These are phyloP conservation scores for Loriculus beryllinus DNA, from an alignment of 2,797 vertebrate species.

Conservation along the genomic window DNA sequence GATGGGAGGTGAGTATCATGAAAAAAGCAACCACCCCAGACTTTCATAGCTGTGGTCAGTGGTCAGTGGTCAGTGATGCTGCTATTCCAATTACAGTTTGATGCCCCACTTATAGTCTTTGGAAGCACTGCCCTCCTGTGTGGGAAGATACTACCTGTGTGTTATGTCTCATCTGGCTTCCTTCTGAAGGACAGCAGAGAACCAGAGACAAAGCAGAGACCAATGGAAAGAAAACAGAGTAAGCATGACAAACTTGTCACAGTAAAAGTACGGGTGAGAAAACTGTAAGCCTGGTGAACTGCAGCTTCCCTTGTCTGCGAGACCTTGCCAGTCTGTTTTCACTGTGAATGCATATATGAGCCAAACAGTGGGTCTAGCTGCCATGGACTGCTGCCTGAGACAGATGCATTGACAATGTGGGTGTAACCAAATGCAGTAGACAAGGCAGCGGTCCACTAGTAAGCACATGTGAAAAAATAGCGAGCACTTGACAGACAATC, in stretches of 20 bases:
- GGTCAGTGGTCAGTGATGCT: no score
- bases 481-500: not conserved
- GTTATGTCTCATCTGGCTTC: not conserved
- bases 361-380: not conserved
- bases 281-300: not conserved
- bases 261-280: not conserved
- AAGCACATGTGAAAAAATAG: not conserved
- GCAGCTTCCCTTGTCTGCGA: not conserved
- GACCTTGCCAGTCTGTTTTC: not conserved
- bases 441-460: not conserved
- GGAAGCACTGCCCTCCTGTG: not conserved
- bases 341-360: not conserved
- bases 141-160: not conserved
- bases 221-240: not conserved
- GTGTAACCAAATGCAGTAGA: not conserved
- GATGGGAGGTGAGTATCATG: not conserved
- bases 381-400: not conserved
- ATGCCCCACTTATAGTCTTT: not conserved
- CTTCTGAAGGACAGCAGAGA: not conserved
- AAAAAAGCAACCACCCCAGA: not conserved
- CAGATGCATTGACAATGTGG: not conserved
- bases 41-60: no score
- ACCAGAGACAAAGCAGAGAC: not conserved
- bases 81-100: no score
- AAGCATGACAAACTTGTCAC: not conserved